phyloP scores from a whole-genome alignment of 1,140 invertebrate genomes.

The Lasaia peninsularis region DNA sequence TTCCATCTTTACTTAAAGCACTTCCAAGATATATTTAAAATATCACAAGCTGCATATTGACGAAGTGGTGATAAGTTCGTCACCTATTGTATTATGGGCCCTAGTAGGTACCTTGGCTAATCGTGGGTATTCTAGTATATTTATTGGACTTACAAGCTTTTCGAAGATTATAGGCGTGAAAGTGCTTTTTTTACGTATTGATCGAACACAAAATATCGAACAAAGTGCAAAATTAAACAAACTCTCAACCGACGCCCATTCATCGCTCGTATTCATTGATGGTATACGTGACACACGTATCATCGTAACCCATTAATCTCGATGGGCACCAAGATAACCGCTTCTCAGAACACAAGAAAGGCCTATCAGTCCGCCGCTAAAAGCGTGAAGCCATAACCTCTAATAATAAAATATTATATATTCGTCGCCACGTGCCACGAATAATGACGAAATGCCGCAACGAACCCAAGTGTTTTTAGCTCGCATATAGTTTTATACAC shows the following conservation, averaged over 20 bases:
- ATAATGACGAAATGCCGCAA: constrained; percentile 62
- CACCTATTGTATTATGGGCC: too few species aligned
- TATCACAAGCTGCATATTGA: too few species aligned
- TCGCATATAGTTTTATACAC: constrained; percentile 42
- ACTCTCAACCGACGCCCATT: background rate
- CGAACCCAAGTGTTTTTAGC: constrained; percentile 63
- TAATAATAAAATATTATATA: constrained; percentile 75
- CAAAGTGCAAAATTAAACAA: too few species aligned
- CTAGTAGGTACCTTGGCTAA: too few species aligned
- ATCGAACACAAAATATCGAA: too few species aligned
- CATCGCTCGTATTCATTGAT: background rate
- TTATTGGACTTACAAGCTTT: too few species aligned
- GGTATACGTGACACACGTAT: background rate
- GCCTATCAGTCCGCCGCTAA: constrained; percentile 62
- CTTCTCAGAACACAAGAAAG: constrained; percentile 66
- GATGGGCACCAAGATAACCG: constrained; percentile 38
- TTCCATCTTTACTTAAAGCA: too few species aligned
- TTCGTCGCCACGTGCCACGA: constrained; percentile 67
- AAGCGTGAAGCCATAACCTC: constrained; percentile 68
- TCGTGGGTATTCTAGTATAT: too few species aligned
- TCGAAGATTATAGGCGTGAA: too few species aligned
- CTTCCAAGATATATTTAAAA: too few species aligned
- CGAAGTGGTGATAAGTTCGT: too few species aligned
- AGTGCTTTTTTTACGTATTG: too few species aligned
- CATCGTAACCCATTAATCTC: constrained; percentile 1